Conservation (phyloP, 2,113 vertebrate species). For the Paedocypris sp. region DNA sequence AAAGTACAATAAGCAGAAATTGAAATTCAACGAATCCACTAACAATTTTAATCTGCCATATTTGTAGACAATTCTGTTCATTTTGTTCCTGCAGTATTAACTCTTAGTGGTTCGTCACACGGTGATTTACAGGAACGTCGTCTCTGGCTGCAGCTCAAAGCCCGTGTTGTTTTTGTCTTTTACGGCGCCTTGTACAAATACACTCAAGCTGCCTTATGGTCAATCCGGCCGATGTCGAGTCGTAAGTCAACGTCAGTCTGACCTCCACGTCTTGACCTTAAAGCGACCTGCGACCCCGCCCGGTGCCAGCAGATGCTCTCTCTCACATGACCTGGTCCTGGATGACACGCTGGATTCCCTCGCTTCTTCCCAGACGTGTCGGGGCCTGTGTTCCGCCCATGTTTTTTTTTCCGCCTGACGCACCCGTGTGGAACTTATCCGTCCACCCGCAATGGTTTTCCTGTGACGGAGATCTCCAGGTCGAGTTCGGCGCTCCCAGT, state of each 20-base stretch:
- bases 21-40: too few species aligned
- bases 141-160: not conserved
- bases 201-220: constrained; percentile 18
- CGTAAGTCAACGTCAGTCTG: constrained; percentile 26
- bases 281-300: constrained; percentile 25
- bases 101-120: not conserved
- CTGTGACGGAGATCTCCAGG: too few species aligned
- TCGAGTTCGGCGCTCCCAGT: too few species aligned
- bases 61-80: not conserved
- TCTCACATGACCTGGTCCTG: not conserved
- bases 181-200: not conserved
- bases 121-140: not conserved
- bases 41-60: too few species aligned
- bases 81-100: not conserved
- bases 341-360: not conserved
- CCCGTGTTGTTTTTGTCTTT: not conserved
- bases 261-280: constrained; percentile 26
- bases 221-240: constrained; percentile 17
- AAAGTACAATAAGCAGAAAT: too few species aligned
- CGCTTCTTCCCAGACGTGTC: constrained; percentile 16
- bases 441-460: not conserved
- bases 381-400: constrained; percentile 18
- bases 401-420: constrained; percentile 13
- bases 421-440: not conserved
- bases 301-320: not conserved